Conservation (phyloP, 2,888 invertebrate species). For the Phymatocera aterrima region DNA sequence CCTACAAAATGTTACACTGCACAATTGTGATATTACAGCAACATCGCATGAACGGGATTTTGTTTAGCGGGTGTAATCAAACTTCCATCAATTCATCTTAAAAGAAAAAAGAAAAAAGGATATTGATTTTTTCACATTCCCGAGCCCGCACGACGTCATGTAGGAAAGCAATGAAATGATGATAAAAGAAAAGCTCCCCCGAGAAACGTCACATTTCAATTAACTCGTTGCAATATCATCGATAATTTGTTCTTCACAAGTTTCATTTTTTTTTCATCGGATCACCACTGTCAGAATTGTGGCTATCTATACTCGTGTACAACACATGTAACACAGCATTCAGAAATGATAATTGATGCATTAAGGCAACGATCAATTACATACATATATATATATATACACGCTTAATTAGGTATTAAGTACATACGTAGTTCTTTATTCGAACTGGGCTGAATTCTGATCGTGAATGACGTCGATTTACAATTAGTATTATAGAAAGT, state of each 20-base stretch:
- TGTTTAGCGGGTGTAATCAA: background rate
- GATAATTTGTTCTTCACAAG: background rate
- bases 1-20: too few relatives aligned
- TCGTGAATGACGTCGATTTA: constrained; percentile 15
- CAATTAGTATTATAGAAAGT: too few relatives aligned
- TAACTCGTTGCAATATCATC: background rate
- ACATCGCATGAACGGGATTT: too few relatives aligned
- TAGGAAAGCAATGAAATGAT: too few relatives aligned
- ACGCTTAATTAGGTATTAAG: too few relatives aligned
- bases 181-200: background rate
- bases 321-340: background rate
- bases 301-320: background rate
- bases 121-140: background rate
- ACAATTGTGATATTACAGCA: too few relatives aligned
- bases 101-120: too few relatives aligned
- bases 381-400: too few relatives aligned
- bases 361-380: too few relatives aligned
- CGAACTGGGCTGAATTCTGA: constrained; percentile 10
- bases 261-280: background rate
- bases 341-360: too few relatives aligned
- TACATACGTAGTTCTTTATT: background rate
- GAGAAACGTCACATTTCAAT: background rate
- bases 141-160: background rate
- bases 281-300: background rate
- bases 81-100: background rate